These are phyloP conservation scores for Dasypus novemcinctus DNA, from an alignment of 2,113 vertebrate genomes.

Conservation along the genomic window DNA sequence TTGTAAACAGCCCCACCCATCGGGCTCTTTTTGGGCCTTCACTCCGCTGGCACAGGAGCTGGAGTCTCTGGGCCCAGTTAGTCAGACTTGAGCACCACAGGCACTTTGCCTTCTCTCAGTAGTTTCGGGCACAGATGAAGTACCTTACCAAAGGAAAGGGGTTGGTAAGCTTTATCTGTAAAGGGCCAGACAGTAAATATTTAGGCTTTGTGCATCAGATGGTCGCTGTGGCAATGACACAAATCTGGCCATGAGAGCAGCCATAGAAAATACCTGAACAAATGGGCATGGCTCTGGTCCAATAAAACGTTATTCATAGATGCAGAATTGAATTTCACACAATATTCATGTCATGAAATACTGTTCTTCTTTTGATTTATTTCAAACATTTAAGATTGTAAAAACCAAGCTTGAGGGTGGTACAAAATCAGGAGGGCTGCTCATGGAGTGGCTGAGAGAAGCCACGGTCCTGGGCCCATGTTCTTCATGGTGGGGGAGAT, in stretches of 20 bases:
- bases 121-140: neutral
- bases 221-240: neutral
- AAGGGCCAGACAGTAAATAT: neutral
- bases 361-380: neutral
- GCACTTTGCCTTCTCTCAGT: neutral
- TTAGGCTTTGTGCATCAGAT: neutral
- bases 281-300: neutral
- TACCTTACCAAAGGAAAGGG: neutral
- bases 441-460: neutral
- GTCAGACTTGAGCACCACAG: neutral
- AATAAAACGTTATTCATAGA: neutral
- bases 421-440: neutral
- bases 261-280: neutral
- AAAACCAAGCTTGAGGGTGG: neutral
- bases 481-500: neutral
- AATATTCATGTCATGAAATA: neutral
- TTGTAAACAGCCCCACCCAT: neutral
- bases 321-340: neutral
- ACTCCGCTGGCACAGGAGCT: neutral
- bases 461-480: neutral
- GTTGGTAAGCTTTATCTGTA: neutral
- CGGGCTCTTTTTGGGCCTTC: neutral
- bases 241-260: neutral
- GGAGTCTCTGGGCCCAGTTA: neutral
- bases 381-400: neutral